Base-by-base conservation (phyloP, 2,888 invertebrate species). In the Volucella bombylans region DNA sequence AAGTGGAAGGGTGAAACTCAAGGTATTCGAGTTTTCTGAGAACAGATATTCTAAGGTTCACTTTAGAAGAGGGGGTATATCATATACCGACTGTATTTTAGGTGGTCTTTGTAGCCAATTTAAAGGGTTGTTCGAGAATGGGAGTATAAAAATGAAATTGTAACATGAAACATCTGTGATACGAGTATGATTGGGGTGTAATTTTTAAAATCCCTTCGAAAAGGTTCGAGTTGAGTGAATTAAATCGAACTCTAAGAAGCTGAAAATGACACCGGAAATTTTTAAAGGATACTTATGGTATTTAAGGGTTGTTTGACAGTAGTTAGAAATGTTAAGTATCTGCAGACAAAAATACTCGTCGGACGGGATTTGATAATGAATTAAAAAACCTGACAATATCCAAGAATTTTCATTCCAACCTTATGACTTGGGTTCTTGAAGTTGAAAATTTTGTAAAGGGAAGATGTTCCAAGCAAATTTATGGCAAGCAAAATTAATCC, bases 61-160 rank as follows among this genome's bases (percentile, higher is more conserved):
- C 71, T 67, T 77, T 77, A 47, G 55, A 10, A 12, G 41, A 43
- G 38, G 41, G 23, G 18, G 23, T 9, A 11, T 18, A 38, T 31
- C 38, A 23, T 23, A 12, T 23, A 43, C 31, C 45, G 23, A 45
- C 11, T 15, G 50, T 9, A 41, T 47, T 45, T 49, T 18, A 43
- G 76, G 18, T 43, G 64, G 71, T 65, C 49, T 45, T 52, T 14
- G 23, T 11, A 55, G 57, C 18, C 52, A 59, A 52, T 59, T 72
- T 65, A 76, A 50, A 52, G 59, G 68, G 15, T 55, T 83, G 72
- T 47, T 59, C 59, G 49, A 23, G 31, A 55, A 74, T 55, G 41
- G 50, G 8, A 14, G 65, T 74, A 83, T 83, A 79, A 65, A 79
- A 83, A 83, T 79, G 50, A 83, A 79, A 79, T 79, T 69, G 82